These are phyloP conservation scores for Carcharodon carcharias DNA, from an alignment of 2,797 vertebrate species.

Conservation along the genomic window DNA sequence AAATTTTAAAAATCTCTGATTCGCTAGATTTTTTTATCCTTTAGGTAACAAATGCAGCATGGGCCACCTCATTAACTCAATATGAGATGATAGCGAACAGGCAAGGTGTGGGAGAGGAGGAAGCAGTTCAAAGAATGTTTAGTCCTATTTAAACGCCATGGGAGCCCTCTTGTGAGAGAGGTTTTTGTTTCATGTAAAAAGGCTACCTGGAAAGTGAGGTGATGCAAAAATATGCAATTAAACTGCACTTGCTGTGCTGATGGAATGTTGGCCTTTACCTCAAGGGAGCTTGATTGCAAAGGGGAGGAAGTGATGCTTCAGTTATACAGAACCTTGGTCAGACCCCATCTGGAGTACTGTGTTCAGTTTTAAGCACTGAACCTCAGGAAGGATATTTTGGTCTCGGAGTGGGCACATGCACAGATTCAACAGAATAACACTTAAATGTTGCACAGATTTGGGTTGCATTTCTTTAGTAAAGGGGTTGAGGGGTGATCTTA, in stretches of 20 bases:
- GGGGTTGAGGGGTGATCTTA: not conserved
- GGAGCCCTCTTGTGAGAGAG: not conserved
- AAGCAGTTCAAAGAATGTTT: not conserved
- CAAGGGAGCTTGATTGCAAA: not conserved
- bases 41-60: not conserved
- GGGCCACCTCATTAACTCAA: not conserved
- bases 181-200: not conserved
- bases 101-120: not conserved
- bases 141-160: not conserved
- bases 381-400: not conserved
- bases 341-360: not conserved
- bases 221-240: constrained; percentile 23
- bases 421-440: not conserved
- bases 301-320: not conserved
- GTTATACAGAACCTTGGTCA: not conserved
- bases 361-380: not conserved
- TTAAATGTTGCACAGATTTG: not conserved
- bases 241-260: not conserved
- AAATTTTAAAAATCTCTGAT: not conserved
- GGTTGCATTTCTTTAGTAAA: not conserved
- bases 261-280: constrained; percentile 17
- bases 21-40: not conserved
- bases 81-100: not conserved
- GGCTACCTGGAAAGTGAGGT: constrained; percentile 27
- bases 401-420: not conserved